phyloP scores from a whole-genome alignment of 2,113 vertebrate genomes.

The Murina feae region DNA sequence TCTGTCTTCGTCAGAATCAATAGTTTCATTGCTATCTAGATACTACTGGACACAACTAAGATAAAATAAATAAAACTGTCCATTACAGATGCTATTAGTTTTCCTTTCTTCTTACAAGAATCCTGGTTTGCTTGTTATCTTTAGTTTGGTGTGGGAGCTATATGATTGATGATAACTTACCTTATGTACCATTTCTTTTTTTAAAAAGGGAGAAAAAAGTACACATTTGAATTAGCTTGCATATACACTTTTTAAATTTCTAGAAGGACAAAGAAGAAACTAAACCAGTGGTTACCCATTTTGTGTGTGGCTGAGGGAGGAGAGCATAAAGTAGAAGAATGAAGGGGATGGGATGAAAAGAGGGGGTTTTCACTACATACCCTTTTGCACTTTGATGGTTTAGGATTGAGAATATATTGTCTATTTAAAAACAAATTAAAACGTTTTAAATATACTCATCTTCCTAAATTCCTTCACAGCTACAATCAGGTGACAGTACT shows the following conservation, averaged over 20 bases:
- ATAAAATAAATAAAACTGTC: background rate
- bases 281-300: background rate
- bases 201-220: background rate
- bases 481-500: background rate
- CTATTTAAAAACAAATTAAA: background rate
- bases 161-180: background rate
- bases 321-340: background rate
- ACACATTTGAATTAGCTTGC: background rate
- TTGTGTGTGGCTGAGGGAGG: background rate
- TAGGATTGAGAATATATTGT: background rate
- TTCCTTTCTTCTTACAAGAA: background rate
- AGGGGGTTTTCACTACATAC: background rate
- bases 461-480: background rate
- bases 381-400: background rate
- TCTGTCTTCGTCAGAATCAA: constrained; percentile 22
- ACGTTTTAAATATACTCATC: background rate
- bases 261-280: background rate
- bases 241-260: background rate
- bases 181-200: background rate
- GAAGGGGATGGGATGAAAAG: background rate
- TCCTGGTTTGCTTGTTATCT: background rate
- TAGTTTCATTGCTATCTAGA: constrained; percentile 2
- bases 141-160: background rate
- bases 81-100: background rate
- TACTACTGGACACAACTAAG: background rate